Evolutionary conservation across 2,797 vertebrate genomes (phyloP).

Genomic region (Sebastes matsubarae): DNA sequence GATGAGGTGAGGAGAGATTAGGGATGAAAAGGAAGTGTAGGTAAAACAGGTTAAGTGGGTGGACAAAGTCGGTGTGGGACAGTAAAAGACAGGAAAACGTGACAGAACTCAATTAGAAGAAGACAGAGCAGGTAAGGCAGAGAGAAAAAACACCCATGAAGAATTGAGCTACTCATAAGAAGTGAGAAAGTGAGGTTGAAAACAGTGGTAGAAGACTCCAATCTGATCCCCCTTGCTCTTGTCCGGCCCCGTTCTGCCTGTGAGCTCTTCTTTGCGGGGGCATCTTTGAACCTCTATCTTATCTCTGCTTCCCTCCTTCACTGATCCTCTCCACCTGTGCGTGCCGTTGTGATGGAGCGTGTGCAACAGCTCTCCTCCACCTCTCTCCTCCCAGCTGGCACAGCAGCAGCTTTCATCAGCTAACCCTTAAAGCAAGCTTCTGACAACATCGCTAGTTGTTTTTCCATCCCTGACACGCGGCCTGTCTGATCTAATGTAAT

Average conservation of each 20-base stretch:
- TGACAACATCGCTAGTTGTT: constrained; percentile 9
- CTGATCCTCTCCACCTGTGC: constrained; percentile 56
- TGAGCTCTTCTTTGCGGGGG: constrained; percentile 44
- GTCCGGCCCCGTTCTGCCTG: constrained; percentile 27
- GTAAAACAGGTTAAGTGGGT: constrained; percentile 35
- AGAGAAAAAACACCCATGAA: constrained; percentile 5
- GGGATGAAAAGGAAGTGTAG: constrained; percentile 29
- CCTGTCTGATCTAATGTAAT: constrained; percentile 1
- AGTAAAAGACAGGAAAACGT: not conserved
- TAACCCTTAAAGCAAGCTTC: constrained; percentile 30
- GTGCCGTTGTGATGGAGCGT: constrained; percentile 57
- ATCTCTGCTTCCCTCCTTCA: constrained; percentile 33
- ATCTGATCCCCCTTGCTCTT: constrained; percentile 24
- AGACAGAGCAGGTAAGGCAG: constrained; percentile 1
- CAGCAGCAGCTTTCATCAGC: constrained; percentile 56
- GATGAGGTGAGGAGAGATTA: constrained; percentile 36
- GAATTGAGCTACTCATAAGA: not conserved
- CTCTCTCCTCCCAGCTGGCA: constrained; percentile 29
- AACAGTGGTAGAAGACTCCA: constrained; percentile 14
- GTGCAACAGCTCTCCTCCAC: constrained; percentile 37
- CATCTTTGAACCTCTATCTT: constrained; percentile 65
- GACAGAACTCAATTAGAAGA: constrained; percentile 32
- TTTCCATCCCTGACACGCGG: constrained; percentile 11
- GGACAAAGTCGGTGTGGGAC: constrained; percentile 32
- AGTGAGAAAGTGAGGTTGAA: constrained; percentile 3